A percentile compares a stretch with the other conserved stretches of the same genome.
Conservation (phyloP, 2,888 invertebrate species). For the Graphium colonna region DNA sequence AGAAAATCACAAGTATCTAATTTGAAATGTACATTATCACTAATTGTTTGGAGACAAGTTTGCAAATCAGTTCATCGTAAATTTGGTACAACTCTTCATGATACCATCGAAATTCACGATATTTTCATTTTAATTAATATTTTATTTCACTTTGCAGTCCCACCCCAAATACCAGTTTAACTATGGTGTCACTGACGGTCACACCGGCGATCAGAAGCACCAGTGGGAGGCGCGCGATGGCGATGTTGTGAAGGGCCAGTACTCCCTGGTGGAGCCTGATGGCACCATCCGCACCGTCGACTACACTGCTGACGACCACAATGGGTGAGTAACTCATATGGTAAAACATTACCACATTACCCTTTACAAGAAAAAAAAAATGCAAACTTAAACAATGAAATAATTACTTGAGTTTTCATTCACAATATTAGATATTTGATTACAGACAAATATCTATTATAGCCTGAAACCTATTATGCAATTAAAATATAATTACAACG, state of each 20-base stretch:
- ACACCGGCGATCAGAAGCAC: conserved; percentile 82
- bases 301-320: conserved; percentile 81
- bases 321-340: conserved; percentile 64
- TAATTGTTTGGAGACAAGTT: too few relatives aligned
- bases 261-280: conserved; percentile 77
- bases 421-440: too few relatives aligned
- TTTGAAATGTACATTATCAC: too few relatives aligned
- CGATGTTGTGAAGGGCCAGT: conserved; percentile 83
- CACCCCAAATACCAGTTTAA: conserved; percentile 82
- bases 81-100: too few relatives aligned
- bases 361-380: too few relatives aligned
- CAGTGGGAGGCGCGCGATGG: conserved; percentile 82
- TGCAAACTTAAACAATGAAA: too few relatives aligned
- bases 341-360: too few relatives aligned
- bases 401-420: too few relatives aligned
- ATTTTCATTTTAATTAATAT: too few relatives aligned
- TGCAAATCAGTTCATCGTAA: too few relatives aligned
- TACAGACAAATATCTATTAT: not conserved
- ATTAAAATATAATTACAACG: not conserved
- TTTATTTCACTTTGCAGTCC: conserved; percentile 52
- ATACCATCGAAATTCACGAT: too few relatives aligned
- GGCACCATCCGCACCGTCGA: conserved; percentile 82
- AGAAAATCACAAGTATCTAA: too few relatives aligned
- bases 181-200: conserved; percentile 81
- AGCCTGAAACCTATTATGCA: not conserved